These are phyloP conservation scores for Scaptomyza montana DNA, from an alignment of 1,140 invertebrate genomes.

Conservation along the genomic window DNA sequence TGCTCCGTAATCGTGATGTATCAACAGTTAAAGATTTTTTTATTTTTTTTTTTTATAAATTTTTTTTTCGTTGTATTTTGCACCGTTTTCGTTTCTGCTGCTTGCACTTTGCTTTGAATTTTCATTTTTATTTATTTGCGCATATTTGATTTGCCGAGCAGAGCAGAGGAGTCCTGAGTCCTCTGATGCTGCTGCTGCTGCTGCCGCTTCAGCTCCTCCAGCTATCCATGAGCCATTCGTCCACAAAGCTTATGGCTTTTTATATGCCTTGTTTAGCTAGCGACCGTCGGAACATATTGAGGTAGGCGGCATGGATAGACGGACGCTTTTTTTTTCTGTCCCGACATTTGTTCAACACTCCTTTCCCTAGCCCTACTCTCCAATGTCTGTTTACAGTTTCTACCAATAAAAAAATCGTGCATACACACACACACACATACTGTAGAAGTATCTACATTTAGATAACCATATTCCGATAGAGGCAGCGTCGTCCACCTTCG, in stretches of 20 bases:
- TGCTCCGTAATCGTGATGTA: conserved; percentile 64
- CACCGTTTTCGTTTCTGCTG: conserved; percentile 44
- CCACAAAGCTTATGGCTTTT: conserved; percentile 73
- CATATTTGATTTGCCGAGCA: conserved; percentile 72
- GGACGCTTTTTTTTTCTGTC: conserved; percentile 5
- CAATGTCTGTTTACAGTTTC: conserved; percentile 38
- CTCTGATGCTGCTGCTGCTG: conserved; percentile 5
- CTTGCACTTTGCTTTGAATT: conserved; percentile 65
- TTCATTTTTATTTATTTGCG: conserved; percentile 82
- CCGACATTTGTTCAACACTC: neutral
- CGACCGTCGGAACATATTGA: conserved; percentile 63
- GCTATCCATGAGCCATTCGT: conserved; percentile 26
- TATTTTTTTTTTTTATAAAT: conserved; percentile 15
- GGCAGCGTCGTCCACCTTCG: conserved; percentile 40
- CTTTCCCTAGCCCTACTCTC: neutral
- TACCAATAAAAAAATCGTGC: conserved; percentile 61
- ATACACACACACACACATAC: conserved; percentile 1
- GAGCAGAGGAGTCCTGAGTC: conserved; percentile 1
- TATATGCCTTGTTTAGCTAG: conserved; percentile 75
- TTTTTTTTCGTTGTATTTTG: conserved; percentile 26
- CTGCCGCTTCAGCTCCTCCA: neutral
- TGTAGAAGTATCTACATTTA: conserved; percentile 32
- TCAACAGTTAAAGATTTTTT: conserved; percentile 72
- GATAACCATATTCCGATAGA: conserved; percentile 25
- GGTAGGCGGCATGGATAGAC: conserved; percentile 55